These are phyloP conservation scores for Limnephilus lunatus DNA, from an alignment of 2,888 invertebrate species.

Conservation along the genomic window DNA sequence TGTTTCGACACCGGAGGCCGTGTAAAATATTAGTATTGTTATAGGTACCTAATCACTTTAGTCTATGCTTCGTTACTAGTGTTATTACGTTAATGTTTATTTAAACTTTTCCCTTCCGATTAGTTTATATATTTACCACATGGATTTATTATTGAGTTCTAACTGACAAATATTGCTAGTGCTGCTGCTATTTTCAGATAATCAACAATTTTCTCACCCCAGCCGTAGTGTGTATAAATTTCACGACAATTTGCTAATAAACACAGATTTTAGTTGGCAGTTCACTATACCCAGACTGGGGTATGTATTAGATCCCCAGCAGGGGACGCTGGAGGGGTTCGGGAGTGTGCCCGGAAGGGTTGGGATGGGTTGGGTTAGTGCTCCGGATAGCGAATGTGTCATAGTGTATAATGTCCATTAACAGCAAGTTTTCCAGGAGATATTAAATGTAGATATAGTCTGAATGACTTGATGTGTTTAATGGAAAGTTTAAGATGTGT, in stretches of 20 bases:
- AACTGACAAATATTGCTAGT: not conserved
- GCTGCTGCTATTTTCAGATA: not conserved
- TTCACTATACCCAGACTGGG: not conserved
- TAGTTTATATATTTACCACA: too few relatives aligned
- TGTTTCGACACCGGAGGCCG: too few relatives aligned
- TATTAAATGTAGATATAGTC: too few relatives aligned
- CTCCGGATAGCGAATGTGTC: conserved; percentile 20
- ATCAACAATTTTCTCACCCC: conserved; percentile 14
- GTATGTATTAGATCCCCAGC: not conserved
- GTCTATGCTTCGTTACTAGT: too few relatives aligned
- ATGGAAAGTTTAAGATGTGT: too few relatives aligned
- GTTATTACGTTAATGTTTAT: too few relatives aligned
- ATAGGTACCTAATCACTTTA: too few relatives aligned
- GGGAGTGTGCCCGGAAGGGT: not conserved
- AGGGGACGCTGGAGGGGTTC: not conserved
- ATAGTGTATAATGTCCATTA: conserved; percentile 16
- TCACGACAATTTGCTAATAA: conserved; percentile 59
- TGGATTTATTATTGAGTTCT: not conserved
- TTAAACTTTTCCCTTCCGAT: too few relatives aligned
- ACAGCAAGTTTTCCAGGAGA: not conserved
- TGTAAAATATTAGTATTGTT: too few relatives aligned
- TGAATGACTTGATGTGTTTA: too few relatives aligned
- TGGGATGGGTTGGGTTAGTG: conserved; percentile 18
- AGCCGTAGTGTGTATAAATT: not conserved
- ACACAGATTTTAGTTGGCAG: conserved; percentile 58